phyloP scores from a whole-genome alignment of 1,140 invertebrate species.

The Heterodera schachtii region DNA sequence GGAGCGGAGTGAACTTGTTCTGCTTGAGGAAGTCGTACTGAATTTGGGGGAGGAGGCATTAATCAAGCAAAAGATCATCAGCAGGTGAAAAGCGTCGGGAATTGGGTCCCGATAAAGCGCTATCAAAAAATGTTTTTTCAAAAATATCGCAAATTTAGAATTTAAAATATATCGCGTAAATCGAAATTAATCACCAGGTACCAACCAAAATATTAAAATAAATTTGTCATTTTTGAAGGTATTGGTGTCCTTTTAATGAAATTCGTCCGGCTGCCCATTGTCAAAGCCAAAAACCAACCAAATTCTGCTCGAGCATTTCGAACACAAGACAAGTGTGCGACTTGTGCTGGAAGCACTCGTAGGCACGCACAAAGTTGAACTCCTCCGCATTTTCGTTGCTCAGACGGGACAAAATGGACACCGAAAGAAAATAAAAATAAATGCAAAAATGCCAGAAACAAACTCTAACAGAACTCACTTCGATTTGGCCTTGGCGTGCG shows the following conservation, averaged over 20 bases:
- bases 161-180: too few species aligned
- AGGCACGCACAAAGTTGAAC: slow-evolving; percentile 95
- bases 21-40: slow-evolving; percentile 99
- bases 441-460: slow-evolving; percentile 13
- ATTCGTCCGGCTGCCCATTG: background rate
- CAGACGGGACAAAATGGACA: slow-evolving; percentile 90
- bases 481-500: slow-evolving; percentile 98
- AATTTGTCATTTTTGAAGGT: too few species aligned
- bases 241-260: too few species aligned
- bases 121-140: background rate
- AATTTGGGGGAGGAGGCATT: background rate
- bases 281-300: background rate
- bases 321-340: slow-evolving; percentile 99
- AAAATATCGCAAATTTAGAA: too few species aligned
- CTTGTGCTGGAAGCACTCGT: slow-evolving; percentile 99
- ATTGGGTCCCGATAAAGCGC: too few species aligned
- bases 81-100: too few species aligned
- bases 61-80: too few species aligned
- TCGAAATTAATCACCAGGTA: too few species aligned
- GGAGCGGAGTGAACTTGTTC: slow-evolving; percentile 84
- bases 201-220: too few species aligned
- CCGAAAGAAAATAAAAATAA: slow-evolving; percentile 66
- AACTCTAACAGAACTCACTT: slow-evolving; percentile 73
- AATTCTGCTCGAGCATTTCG: slow-evolving; percentile 98
- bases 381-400: slow-evolving; percentile 99